Percentiles rank a stretch among this genome's conserved stretches.
Conservation (phyloP, 2,113 vertebrate species). For the Burhinus bistriatus region DNA sequence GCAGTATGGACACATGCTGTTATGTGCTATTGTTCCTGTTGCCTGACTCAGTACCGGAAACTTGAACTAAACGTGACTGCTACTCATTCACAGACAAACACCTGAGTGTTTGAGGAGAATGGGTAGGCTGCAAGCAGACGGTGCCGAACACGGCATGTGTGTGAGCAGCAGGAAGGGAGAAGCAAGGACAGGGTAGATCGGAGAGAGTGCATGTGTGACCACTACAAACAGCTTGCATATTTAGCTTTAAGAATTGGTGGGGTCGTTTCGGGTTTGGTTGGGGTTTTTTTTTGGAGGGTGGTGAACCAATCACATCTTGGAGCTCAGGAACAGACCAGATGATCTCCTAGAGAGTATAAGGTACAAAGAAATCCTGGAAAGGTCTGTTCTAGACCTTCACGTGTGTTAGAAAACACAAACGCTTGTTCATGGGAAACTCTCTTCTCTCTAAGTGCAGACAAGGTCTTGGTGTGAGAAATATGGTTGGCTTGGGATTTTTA, state of each 20-base stretch:
- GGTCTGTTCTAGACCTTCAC: neutral
- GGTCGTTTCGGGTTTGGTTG: too few relatives aligned
- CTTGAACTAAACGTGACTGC: neutral
- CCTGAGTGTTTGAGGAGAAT: neutral
- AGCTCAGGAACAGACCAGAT: neutral
- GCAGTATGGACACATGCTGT: neutral
- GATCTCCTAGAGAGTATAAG: neutral
- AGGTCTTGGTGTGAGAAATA: neutral
- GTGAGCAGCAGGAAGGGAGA: neutral
- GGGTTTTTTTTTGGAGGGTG: too few relatives aligned
- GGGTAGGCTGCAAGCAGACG: neutral
- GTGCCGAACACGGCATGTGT: neutral
- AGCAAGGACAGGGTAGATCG: neutral
- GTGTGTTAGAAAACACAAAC: neutral
- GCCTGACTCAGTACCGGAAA: neutral
- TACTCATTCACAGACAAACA: neutral
- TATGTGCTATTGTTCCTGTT: neutral
- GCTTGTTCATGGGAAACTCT: neutral
- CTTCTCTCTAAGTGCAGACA: neutral
- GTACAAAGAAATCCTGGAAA: neutral
- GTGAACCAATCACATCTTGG: accelerated
- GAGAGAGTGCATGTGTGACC: neutral
- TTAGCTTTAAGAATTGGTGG: neutral
- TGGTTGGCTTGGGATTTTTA: accelerated
- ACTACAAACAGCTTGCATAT: accelerated